Evolutionary conservation across 2,888 invertebrate genomes (phyloP), one percentile per base, ranked within the genome.

Genomic region (Boloria selene): DNA sequence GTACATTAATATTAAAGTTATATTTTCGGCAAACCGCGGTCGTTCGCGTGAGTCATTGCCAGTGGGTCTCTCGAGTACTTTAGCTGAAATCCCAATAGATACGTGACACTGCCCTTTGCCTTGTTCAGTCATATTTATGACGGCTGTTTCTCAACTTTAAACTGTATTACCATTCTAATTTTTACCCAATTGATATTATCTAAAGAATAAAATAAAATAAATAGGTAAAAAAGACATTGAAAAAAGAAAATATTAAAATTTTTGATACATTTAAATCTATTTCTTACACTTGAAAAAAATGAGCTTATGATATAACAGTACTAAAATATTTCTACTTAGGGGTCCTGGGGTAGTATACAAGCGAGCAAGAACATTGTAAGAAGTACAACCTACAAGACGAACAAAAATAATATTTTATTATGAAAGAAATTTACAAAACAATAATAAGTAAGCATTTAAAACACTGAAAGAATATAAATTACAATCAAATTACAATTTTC

Each of bases 1-100:
- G 79, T 75, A 76, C 80, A 82, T 82, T 78, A 51, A 51, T 22
- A 79, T 78, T 84, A 85, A 85, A 83, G 74, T 78, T 81, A 80
- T 79, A 83, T 87, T 89, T 88, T 90, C 87, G 87, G 86, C 42
- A 18, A 78, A 84, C 87, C 65, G 68, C 64, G 69, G 67, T 70
- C 72, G 77, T 75, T 74, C 77, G 79, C 82, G 83, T 83, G 85
- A 83, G 82, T 77, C 83, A 84, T 84, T 82, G 82, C 75, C 79
- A 77, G 81, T 78, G 77, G n/a, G 3, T 31, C 50, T 47, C 17
- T 73, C 77, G 72, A 78, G 72, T 75, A 74, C 77, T 80, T 80
- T 74, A 74, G 74, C 82, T 72, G 73, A 73, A 77, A 74, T 80
- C 82, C 80, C 80, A 71, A 78, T 74, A 81, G 79, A 73, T 79